Percentiles rank a stretch among this genome's conserved stretches.
Conservation (phyloP, 2,888 invertebrate genomes). For the Linhomoeus sp. region DNA sequence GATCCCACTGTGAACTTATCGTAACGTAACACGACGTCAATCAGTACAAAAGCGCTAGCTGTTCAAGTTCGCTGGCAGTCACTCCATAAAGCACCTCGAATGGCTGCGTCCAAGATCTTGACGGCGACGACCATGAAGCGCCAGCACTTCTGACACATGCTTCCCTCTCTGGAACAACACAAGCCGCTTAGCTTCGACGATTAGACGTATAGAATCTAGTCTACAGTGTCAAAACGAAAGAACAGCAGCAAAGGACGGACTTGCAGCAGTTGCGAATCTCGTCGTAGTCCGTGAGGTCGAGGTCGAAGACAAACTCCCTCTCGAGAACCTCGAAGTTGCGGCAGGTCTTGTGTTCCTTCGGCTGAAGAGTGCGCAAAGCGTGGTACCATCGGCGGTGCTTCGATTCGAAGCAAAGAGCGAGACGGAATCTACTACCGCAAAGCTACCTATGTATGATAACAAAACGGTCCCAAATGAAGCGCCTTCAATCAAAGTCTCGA, state of each 20-base stretch:
- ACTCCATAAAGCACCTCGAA: too few species aligned
- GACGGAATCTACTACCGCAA: too few species aligned
- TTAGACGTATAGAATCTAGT: background rate
- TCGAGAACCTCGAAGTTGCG: slow-evolving; percentile 41
- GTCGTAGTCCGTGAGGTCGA: slow-evolving; percentile 98
- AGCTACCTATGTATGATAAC: too few species aligned
- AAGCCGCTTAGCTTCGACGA: too few species aligned
- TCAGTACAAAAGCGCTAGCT: too few species aligned
- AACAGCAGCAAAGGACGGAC: too few species aligned
- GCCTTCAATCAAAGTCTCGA: slow-evolving; percentile 4
- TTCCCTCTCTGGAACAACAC: slow-evolving; percentile 44
- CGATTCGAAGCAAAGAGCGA: too few species aligned
- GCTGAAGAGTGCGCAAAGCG: slow-evolving; percentile 36
- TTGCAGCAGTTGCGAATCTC: slow-evolving; percentile 67
- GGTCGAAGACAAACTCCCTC: slow-evolving; percentile 91
- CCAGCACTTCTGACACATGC: slow-evolving; percentile 87
- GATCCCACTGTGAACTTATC: too few species aligned
- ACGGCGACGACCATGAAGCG: slow-evolving; percentile 82
- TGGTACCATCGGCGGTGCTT: too few species aligned
- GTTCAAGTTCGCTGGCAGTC: too few species aligned
- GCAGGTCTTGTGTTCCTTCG: slow-evolving; percentile 35
- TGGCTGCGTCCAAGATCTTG: slow-evolving; percentile 70
- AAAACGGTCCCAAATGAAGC: too few species aligned
- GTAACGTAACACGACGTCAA: too few species aligned
- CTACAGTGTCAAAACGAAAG: slow-evolving; percentile 3